Conservation (phyloP, 2,888 invertebrate species). For the Oeneis ivallda region DNA sequence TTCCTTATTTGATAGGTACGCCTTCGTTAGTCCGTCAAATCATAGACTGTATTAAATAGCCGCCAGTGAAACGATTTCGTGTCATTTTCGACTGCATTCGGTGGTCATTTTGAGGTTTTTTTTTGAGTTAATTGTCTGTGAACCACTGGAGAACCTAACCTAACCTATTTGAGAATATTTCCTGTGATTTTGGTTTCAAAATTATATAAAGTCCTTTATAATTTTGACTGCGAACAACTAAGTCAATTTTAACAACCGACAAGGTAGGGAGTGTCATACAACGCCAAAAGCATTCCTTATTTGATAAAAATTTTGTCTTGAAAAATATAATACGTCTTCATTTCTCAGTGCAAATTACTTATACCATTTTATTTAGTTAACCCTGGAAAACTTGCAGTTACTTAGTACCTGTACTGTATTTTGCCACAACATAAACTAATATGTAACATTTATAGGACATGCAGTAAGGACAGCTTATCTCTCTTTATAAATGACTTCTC, state of each 20-base stretch:
- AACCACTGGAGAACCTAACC: slow-evolving; percentile 42
- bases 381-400: too few relatives aligned
- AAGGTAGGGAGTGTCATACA: too few relatives aligned
- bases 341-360: not conserved
- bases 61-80: slow-evolving; percentile 64
- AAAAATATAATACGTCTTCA: not conserved
- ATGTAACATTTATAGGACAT: too few relatives aligned
- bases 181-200: not conserved
- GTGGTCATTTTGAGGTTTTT: slow-evolving; percentile 37
- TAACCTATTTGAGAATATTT: not conserved
- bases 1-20: slow-evolving; percentile 47
- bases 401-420: too few relatives aligned
- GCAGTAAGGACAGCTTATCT: too few relatives aligned
- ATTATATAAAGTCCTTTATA: not conserved
- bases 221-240: too few relatives aligned
- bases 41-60: slow-evolving; percentile 67
- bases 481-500: too few relatives aligned
- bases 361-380: too few relatives aligned
- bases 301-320: not conserved
- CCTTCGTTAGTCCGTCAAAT: slow-evolving; percentile 77
- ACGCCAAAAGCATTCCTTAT: too few relatives aligned
- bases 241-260: too few relatives aligned
- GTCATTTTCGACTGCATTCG: slow-evolving; percentile 59
- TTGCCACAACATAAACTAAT: too few relatives aligned
- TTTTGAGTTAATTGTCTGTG: slow-evolving; percentile 65